These are phyloP conservation scores for Xylota segnis DNA, from an alignment of 2,888 invertebrate genomes.

Conservation along the genomic window DNA sequence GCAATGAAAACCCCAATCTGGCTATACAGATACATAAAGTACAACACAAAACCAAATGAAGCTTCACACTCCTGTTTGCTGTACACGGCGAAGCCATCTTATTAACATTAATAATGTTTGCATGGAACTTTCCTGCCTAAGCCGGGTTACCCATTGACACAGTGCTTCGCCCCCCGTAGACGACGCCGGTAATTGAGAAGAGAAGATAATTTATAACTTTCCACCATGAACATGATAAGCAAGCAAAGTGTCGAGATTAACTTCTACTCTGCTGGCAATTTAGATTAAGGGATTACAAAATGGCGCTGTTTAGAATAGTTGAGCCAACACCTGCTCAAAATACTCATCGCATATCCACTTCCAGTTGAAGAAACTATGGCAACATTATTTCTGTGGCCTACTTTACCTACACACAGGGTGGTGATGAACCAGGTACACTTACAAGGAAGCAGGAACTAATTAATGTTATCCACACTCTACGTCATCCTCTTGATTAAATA, in stretches of 20 bases:
- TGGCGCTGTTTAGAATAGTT: slow-evolving; percentile 31
- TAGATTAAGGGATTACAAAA: slow-evolving; percentile 43
- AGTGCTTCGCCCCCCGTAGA: neutral
- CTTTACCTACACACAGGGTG: slow-evolving; percentile 9
- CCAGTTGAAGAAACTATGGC: neutral
- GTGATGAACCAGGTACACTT: neutral
- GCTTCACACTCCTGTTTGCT: neutral
- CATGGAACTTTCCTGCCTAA: neutral
- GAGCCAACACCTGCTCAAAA: slow-evolving; percentile 34
- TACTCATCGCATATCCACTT: slow-evolving; percentile 4
- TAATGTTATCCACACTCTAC: too few relatives aligned
- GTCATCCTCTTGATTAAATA: too few relatives aligned
- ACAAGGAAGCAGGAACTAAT: too few relatives aligned
- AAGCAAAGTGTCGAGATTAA: slow-evolving; percentile 43
- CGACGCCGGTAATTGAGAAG: neutral
- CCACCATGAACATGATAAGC: slow-evolving; percentile 22
- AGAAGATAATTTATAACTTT: slow-evolving; percentile 44
- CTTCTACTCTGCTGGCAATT: slow-evolving; percentile 32
- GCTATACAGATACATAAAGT: too few relatives aligned
- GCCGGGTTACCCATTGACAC: neutral
- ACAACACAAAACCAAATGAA: slow-evolving; percentile 2
- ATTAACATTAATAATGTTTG: slow-evolving; percentile 18
- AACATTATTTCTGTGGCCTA: neutral
- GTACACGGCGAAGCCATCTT: too few relatives aligned
- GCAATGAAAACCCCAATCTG: too few relatives aligned